Conservation (phyloP, 2,113 vertebrate genomes). For the Guaruba guarouba region DNA sequence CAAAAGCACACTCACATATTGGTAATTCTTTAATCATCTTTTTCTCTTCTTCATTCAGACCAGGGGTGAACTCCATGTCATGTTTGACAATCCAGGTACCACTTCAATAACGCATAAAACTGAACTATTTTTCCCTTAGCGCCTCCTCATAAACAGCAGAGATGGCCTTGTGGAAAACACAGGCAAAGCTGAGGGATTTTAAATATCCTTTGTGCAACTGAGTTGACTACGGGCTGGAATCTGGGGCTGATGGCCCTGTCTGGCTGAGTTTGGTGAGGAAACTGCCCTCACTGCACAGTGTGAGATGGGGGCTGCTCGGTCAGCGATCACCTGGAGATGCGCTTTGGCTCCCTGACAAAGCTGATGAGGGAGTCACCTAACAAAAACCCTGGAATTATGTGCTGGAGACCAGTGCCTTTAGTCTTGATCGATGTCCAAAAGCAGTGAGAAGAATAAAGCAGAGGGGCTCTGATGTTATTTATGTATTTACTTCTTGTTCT, state of each 20-base stretch:
- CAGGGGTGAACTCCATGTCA: background rate
- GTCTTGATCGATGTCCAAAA: background rate
- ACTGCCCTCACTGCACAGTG: background rate
- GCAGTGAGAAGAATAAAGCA: background rate
- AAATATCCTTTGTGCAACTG: rapidly evolving
- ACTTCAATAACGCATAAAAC: background rate
- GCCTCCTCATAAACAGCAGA: background rate
- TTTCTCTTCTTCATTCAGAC: background rate
- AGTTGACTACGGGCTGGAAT: background rate
- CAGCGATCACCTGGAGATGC: rapidly evolving
- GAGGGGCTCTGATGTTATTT: background rate
- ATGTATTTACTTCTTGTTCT: background rate
- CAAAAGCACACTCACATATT: background rate
- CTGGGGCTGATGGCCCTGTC: background rate
- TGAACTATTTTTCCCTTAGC: background rate
- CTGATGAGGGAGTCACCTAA: background rate
- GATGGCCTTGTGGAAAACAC: background rate
- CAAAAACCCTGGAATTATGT: background rate
- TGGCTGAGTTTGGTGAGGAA: background rate
- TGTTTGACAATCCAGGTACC: background rate
- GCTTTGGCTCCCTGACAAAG: background rate
- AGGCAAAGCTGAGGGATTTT: background rate
- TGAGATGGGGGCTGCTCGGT: background rate
- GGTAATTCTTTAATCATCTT: background rate
- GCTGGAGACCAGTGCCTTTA: background rate